Evolutionary conservation across 2,888 invertebrate genomes (phyloP).

Genomic region (Bellardia pandia): DNA sequence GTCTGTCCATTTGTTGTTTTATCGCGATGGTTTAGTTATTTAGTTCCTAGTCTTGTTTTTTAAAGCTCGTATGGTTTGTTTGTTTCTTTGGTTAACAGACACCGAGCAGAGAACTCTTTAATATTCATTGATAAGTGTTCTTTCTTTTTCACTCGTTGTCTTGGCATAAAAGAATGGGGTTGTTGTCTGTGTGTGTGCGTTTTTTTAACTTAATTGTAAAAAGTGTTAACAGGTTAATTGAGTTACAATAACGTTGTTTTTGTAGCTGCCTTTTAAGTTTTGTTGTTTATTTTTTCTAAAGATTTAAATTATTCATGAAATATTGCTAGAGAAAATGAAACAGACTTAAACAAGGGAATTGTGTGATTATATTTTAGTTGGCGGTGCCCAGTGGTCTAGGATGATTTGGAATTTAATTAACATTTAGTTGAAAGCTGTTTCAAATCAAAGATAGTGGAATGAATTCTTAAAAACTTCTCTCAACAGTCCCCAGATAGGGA

Average conservation of each 20-base stretch:
- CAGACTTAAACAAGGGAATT: not conserved
- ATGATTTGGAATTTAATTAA: not conserved
- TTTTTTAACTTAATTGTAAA: conserved; percentile 37
- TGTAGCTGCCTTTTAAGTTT: not conserved
- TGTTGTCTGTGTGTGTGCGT: not conserved
- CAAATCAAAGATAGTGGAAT: not conserved
- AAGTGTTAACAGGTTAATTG: conserved; percentile 73
- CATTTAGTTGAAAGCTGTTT: not conserved
- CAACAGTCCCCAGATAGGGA: no score
- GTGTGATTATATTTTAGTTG: not conserved
- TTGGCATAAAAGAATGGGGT: conserved; percentile 18
- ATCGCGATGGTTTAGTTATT: conserved; percentile 73
- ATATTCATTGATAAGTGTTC: conserved; percentile 71
- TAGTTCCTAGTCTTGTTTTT: conserved; percentile 62
- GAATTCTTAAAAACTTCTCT: no score
- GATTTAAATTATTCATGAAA: conserved; percentile 46
- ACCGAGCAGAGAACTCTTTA: conserved; percentile 48
- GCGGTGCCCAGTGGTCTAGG: conserved; percentile 43
- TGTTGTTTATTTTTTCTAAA: not conserved
- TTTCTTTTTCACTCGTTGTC: conserved; percentile 2
- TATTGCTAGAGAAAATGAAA: conserved; percentile 7
- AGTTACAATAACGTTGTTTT: conserved; percentile 61
- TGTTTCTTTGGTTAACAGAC: conserved; percentile 14
- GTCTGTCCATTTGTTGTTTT: conserved; percentile 35
- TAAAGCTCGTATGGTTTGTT: not conserved